Base-by-base conservation (phyloP, 2,113 vertebrate genomes). In the Rhombomys opimus region DNA sequence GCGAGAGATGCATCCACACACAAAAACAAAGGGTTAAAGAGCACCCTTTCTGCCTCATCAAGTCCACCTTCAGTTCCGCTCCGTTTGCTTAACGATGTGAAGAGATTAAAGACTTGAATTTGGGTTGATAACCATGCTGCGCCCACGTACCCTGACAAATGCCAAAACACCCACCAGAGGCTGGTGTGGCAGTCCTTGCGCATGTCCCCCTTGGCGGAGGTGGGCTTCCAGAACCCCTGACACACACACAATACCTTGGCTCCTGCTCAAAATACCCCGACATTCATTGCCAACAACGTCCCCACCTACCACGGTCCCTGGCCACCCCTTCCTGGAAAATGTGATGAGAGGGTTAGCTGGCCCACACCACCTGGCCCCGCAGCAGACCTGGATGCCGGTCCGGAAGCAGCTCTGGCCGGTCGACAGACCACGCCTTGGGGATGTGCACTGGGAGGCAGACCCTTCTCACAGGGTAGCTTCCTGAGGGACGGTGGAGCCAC, bases 251-350 rank as follows among this genome's bases (percentile, higher is more conserved):
- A 96, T 91, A 82, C 92, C 41, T 85, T 98, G 97, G 97, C 96
- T 77, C 68, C 30, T 25, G 65, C 82, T 96, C 97, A 96, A 95
- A 95, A 89, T 77, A 73, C 50, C 91, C 67, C 90, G 57, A 22
- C 90, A 57, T 54, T 91, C 70, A 59, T 8, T 92, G 97, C 96
- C 9, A 76, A 96, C 96, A 38, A 32, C 25, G 77, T 87, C 93
- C 92, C 97, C 84, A 88, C 89, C 88, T 91, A 81, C 70, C 95
- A 90, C 72, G 30, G 7, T 82, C 93, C 88, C 92, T 87, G 72
- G 68, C 82, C 94, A 97, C 82, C 96, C 86, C 97, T 98, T 97
- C 97, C 97, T 98, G 97, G 97, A 98, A 97, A 97, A 95, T 96
- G 96, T 96, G 97, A 97, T 92, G 89, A 82, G 25, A 72, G 54